Conservation (phyloP, 2,113 vertebrate genomes). For the Megaptera novaeangliae region DNA sequence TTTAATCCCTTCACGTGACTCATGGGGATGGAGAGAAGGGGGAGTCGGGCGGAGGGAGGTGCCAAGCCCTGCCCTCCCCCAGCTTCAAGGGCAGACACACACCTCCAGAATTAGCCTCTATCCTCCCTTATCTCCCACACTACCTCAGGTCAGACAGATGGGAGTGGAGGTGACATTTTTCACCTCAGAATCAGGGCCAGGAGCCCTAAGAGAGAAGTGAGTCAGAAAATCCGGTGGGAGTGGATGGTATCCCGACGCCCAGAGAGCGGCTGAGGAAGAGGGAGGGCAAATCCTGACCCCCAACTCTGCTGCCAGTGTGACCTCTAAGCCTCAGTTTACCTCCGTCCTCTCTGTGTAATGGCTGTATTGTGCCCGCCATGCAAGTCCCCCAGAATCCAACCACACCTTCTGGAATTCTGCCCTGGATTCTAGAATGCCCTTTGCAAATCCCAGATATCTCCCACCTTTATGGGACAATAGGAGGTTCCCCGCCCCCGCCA, state of each 20-base stretch:
- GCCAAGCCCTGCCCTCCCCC: not conserved
- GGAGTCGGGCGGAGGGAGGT: not conserved
- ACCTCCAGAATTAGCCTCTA: constrained; percentile 70
- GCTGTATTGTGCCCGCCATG: not conserved
- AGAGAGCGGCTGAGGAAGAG: not conserved
- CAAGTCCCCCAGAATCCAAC: not conserved
- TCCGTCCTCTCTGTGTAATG: not conserved
- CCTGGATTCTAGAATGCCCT: not conserved
- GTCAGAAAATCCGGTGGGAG: constrained; percentile 14
- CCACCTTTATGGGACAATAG: not conserved
- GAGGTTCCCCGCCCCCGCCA: not conserved
- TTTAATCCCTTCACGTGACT: not conserved
- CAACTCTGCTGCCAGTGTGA: not conserved
- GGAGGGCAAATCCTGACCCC: not conserved
- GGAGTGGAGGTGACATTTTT: constrained; percentile 59
- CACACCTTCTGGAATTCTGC: not conserved
- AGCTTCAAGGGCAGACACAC: constrained; percentile 63
- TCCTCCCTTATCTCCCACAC: constrained; percentile 63
- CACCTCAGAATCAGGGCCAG: constrained; percentile 40
- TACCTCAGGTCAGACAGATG: constrained; percentile 56
- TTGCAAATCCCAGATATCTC: not conserved
- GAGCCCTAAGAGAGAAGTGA: not conserved
- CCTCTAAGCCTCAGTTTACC: constrained; percentile 20
- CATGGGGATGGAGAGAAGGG: not conserved
- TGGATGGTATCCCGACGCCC: not conserved